Conservation (phyloP, 1,140 invertebrate species). For the Agrilus planipennis region DNA sequence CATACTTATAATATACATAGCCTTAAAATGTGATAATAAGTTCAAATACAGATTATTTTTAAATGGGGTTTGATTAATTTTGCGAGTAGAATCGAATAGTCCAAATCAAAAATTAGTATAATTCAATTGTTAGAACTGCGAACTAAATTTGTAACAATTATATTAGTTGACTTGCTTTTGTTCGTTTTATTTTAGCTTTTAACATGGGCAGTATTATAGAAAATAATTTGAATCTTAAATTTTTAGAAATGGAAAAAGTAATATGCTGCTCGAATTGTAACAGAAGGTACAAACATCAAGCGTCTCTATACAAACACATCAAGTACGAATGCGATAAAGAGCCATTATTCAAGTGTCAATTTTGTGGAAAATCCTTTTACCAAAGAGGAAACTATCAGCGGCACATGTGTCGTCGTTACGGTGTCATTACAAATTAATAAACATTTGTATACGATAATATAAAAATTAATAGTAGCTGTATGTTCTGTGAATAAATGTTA, state of each 20-base stretch:
- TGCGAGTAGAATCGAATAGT: not conserved
- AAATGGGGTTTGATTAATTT: too few relatives aligned
- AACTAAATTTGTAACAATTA: too few relatives aligned
- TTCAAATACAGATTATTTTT: too few relatives aligned
- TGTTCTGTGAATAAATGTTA: not conserved
- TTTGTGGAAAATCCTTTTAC: too few relatives aligned
- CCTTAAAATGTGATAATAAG: too few relatives aligned
- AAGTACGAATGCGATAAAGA: conserved; percentile 39
- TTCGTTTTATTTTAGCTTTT: not conserved
- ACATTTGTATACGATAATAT: not conserved
- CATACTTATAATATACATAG: too few relatives aligned
- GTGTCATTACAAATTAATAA: not conserved
- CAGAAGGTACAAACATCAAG: conserved; percentile 27
- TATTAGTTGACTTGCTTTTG: too few relatives aligned
- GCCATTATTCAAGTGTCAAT: conserved; percentile 34
- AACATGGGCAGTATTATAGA: not conserved
- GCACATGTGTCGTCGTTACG: too few relatives aligned
- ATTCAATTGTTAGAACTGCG: too few relatives aligned
- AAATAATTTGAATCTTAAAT: too few relatives aligned
- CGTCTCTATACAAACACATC: conserved; percentile 35
- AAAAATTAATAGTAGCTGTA: not conserved
- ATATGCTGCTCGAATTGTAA: conserved; percentile 6
- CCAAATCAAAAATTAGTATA: not conserved
- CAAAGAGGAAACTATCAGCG: too few relatives aligned
- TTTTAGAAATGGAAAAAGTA: too few relatives aligned